phyloP scores from a whole-genome alignment of 2,797 vertebrate genomes.

The Cyclopterus lumpus region DNA sequence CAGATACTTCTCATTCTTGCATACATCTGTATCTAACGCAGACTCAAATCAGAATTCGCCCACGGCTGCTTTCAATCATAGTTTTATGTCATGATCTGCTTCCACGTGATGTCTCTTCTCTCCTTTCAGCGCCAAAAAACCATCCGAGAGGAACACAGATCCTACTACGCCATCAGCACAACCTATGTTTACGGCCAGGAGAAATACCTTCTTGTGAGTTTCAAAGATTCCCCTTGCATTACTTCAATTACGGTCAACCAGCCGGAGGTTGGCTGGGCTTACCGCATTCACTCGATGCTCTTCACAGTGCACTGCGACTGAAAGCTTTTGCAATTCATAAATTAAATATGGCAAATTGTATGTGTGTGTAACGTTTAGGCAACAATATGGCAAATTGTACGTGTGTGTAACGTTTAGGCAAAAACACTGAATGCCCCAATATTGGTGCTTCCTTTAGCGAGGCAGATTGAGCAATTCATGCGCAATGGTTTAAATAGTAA shows the following conservation, averaged over 20 bases:
- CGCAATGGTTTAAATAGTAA: background rate
- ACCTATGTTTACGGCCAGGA: conserved; percentile 97
- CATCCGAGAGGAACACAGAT: conserved; percentile 91
- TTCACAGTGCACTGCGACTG: background rate
- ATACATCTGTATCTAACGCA: background rate
- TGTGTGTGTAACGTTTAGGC: background rate
- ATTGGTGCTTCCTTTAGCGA: background rate
- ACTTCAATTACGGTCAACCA: background rate
- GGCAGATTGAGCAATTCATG: background rate
- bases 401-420: background rate
- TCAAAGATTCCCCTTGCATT: background rate
- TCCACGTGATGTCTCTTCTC: background rate
- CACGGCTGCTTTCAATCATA: background rate
- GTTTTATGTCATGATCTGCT: background rate
- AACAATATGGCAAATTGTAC: background rate
- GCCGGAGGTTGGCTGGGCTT: conserved; percentile 33
- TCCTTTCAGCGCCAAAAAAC: conserved; percentile 87
- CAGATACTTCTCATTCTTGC: background rate
- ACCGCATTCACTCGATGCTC: conserved; percentile 26
- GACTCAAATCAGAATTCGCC: background rate
- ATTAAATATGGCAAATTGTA: background rate
- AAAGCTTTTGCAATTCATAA: background rate
- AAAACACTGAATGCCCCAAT: background rate
- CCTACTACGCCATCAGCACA: conserved; percentile 94
- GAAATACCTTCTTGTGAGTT: conserved; percentile 96